These are phyloP conservation scores for Drosophila leontia DNA, from an alignment of 1,140 invertebrate genomes.

Conservation along the genomic window DNA sequence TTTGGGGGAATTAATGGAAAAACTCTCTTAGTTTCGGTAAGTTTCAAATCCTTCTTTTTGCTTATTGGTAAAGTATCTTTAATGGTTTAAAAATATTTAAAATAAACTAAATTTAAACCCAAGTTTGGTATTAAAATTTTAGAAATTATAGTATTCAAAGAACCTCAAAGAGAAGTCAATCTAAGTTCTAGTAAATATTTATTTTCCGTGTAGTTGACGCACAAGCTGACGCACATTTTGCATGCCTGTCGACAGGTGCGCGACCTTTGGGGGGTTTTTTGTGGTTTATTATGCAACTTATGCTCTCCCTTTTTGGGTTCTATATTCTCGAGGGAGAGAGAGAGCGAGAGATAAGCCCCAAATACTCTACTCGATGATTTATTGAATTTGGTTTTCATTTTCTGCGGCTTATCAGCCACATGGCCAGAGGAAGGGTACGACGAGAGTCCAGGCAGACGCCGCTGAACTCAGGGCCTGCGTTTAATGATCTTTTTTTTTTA, in stretches of 20 bases:
- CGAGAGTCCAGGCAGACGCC: neutral
- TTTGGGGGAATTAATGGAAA: neutral
- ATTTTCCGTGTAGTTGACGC: constrained; percentile 18
- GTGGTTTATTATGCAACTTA: constrained; percentile 28
- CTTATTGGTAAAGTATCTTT: neutral
- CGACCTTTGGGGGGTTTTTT: constrained; percentile 2
- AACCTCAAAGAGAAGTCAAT: neutral
- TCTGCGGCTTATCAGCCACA: constrained; percentile 7
- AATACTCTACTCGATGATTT: constrained; percentile 10
- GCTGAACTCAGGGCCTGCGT: constrained; percentile 4
- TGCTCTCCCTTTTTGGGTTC: neutral
- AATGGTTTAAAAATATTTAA: neutral
- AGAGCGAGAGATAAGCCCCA: constrained; percentile 16
- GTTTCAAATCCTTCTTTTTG: too few species aligned
- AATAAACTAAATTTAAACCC: neutral
- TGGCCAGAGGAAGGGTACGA: constrained; percentile 17
- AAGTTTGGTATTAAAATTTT: neutral
- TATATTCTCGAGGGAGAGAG: neutral
- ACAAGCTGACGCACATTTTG: constrained; percentile 2
- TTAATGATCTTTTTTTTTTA: constrained; percentile 11
- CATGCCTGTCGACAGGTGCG: constrained; percentile 16
- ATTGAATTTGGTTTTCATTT: constrained; percentile 12
- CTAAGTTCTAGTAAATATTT: constrained; percentile 1
- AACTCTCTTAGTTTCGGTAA: neutral
- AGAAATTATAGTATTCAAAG: neutral